Evolutionary conservation across 2,797 vertebrate species (phyloP), one percentile per base, ranked within the genome.

Genomic region (Manis pentadactyla): DNA sequence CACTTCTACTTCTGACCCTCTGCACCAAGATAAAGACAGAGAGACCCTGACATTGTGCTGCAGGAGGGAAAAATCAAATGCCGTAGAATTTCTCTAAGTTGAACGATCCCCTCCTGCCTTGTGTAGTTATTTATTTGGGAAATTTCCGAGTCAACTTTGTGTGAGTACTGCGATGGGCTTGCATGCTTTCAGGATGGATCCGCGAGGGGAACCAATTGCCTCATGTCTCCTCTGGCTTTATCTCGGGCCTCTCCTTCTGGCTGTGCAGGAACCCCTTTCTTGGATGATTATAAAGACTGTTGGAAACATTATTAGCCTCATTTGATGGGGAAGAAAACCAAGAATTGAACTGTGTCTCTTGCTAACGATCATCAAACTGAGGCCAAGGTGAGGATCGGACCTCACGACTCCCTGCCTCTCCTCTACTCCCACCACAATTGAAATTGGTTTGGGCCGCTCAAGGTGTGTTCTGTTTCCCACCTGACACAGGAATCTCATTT

Each of bases 281-380:
- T 0, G 11, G n/a, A 6, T 7, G 29, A 29, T 27, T 27, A 2
- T 14, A 14, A 13, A 64, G 42, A 25, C 34, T 23, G 9, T 0
- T 2, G 39, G 21, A 4, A 39, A n/a, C 9, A 27, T 31, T 5
- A 2, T 10, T 10, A 0, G 25, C 31, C 27, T 17, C 21, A 5
- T 5, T 8, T 8, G 37, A 25, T 0, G 0, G 19, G 71, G 13
- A 51, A 5, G 27, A 14, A 39, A 59, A 53, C 25, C 1, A 9
- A 31, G 61, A 25, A n/a, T 3, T 7, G 17, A 25, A 1, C 2
- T 1, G 7, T 0, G 15, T 17, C 13, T 87, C 29, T 8, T 14
- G 49, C 55, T 17, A 69, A 46, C 17, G 4, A 13, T 25, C n/a
- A 1, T 0, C 7, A 5, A 25, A 13, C n/a, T 1, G 14, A 18